Percentiles rank a stretch among this genome's conserved stretches.
Conservation (phyloP, 1,140 invertebrate species). For the Drosophila trapezifrons region DNA sequence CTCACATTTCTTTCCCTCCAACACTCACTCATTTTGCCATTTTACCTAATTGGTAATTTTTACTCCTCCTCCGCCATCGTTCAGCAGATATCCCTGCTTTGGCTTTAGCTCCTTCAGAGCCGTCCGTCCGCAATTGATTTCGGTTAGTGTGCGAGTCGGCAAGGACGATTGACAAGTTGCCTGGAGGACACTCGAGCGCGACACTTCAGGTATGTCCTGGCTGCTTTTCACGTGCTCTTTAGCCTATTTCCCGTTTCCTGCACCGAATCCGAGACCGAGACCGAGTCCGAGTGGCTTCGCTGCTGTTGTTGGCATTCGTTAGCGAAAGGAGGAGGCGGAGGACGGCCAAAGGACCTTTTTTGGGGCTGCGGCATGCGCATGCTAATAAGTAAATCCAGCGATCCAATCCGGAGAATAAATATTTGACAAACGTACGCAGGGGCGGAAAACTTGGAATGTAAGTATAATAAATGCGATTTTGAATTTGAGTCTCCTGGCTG, state of each 20-base stretch:
- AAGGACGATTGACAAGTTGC: slow-evolving; percentile 70
- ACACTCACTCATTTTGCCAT: slow-evolving; percentile 78
- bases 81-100: slow-evolving; percentile 20
- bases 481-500: slow-evolving; percentile 60
- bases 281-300: slow-evolving; percentile 18
- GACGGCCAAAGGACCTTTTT: slow-evolving; percentile 20
- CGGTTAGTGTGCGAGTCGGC: slow-evolving; percentile 65
- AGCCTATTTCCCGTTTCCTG: slow-evolving; percentile 70
- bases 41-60: slow-evolving; percentile 80
- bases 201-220: slow-evolving; percentile 67
- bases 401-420: slow-evolving; percentile 83
- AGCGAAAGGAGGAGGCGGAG: slow-evolving; percentile 8
- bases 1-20: slow-evolving; percentile 23
- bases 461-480: slow-evolving; percentile 83
- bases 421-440: slow-evolving; percentile 77
- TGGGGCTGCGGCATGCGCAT: slow-evolving; percentile 62
- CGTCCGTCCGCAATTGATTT: slow-evolving; percentile 74
- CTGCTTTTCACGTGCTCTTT: slow-evolving; percentile 73
- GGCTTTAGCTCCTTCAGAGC: slow-evolving; percentile 5
- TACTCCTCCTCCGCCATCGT: slow-evolving; percentile 22
- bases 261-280: slow-evolving; percentile 20
- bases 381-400: slow-evolving; percentile 83
- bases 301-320: slow-evolving; percentile 59
- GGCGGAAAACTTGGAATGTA: slow-evolving; percentile 63
- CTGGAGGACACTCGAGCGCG: slow-evolving; percentile 55